Percentiles rank a stretch among this genome's conserved stretches.
Evolutionary conservation across 2,113 vertebrate species (phyloP).

Genomic region (Mesitornis unicolor): DNA sequence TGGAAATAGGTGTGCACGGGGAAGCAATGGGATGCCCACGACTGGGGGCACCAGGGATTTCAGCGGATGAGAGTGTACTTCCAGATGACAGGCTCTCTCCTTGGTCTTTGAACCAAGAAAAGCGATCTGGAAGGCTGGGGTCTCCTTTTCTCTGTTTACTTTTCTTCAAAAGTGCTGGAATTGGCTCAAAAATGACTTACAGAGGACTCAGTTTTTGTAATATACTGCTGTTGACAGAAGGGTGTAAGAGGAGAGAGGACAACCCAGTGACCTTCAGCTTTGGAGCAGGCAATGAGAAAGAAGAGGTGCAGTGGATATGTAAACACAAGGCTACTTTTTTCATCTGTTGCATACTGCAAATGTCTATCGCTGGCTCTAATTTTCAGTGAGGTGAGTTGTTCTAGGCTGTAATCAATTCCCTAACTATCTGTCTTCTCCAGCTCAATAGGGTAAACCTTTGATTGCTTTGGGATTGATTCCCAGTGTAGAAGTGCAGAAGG

Average conservation of each 20-base stretch:
- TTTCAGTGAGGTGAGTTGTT: background rate
- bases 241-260: background rate
- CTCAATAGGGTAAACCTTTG: background rate
- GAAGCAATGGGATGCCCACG: accelerated
- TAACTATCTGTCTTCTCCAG: background rate
- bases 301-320: background rate
- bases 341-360: background rate
- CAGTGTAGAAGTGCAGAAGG: background rate
- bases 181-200: background rate
- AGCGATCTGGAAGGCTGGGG: background rate
- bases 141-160: background rate
- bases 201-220: background rate
- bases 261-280: background rate
- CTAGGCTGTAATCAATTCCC: background rate
- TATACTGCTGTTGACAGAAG: background rate
- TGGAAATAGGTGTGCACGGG: background rate
- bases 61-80: background rate
- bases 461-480: background rate
- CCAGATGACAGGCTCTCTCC: background rate
- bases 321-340: background rate
- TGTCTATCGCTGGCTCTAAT: background rate
- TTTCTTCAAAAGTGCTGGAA: background rate
- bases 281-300: background rate
- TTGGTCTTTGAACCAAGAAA: background rate
- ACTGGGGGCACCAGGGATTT: background rate